These are phyloP conservation scores for Gasterosteus nipponicus DNA, from an alignment of 2,113 vertebrate genomes.

Conservation along the genomic window DNA sequence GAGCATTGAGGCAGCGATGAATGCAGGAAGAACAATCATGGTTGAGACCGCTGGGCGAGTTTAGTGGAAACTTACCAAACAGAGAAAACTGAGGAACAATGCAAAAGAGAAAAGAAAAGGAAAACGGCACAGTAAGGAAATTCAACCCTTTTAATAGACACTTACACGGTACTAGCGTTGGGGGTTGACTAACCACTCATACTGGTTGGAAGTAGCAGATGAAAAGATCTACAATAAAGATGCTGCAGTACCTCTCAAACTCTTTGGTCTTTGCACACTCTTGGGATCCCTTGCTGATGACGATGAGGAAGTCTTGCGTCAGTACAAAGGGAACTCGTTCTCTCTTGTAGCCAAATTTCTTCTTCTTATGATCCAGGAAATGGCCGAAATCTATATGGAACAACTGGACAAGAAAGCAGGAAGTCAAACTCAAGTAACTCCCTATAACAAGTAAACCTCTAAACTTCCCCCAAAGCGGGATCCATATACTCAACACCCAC, in stretches of 20 bases:
- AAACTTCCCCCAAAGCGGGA: neutral
- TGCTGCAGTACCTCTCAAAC: slow-evolving; percentile 89
- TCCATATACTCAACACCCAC: neutral
- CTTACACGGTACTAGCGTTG: neutral
- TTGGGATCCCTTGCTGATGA: slow-evolving; percentile 98
- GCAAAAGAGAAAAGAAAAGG: no score
- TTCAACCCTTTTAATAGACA: neutral
- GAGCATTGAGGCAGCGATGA: neutral
- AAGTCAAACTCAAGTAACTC: neutral
- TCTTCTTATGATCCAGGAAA: slow-evolving; percentile 99
- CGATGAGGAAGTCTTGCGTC: slow-evolving; percentile 98
- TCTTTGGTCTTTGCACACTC: slow-evolving; percentile 98
- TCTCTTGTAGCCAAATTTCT: slow-evolving; percentile 99
- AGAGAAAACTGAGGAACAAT: neutral
- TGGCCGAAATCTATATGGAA: slow-evolving; percentile 99
- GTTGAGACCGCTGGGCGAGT: neutral
- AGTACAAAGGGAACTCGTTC: slow-evolving; percentile 97
- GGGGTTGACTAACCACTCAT: neutral
- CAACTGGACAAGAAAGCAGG: slow-evolving; percentile 79
- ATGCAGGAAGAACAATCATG: neutral
- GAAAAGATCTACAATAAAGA: neutral
- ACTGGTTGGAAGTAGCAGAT: neutral
- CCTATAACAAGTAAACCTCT: neutral
- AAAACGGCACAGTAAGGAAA: no score
- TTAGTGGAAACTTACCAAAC: neutral